Evolutionary conservation across 2,113 vertebrate genomes (phyloP).

Genomic region (Pseudorectes ferrugineus): DNA sequence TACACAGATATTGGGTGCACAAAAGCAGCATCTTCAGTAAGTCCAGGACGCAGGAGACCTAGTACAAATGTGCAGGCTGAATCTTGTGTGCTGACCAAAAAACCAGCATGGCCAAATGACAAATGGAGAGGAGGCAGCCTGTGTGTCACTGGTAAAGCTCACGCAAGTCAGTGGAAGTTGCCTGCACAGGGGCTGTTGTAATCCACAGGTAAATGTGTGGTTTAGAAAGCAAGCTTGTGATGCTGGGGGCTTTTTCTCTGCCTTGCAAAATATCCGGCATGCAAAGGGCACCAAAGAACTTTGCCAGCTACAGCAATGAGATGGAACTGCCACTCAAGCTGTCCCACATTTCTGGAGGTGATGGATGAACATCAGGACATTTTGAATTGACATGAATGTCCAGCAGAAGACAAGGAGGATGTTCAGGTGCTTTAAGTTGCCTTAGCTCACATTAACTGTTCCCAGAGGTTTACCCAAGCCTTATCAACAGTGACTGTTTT

Average conservation of each 20-base stretch:
- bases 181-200: background rate
- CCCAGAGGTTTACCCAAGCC: background rate
- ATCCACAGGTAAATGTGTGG: accelerated
- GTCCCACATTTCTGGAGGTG: background rate
- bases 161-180: accelerated
- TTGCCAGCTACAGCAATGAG: background rate
- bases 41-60: background rate
- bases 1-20: accelerated
- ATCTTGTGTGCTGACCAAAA: background rate
- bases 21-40: background rate
- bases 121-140: background rate
- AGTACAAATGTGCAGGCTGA: background rate
- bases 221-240: background rate
- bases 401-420: background rate
- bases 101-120: background rate
- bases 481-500: background rate
- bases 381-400: background rate
- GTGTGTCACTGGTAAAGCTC: background rate
- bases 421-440: background rate
- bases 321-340: background rate
- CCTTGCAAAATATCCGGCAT: background rate
- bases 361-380: background rate
- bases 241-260: background rate
- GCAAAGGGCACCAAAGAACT: background rate
- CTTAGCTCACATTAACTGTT: background rate